These are phyloP conservation scores for Galemys pyrenaicus DNA, from an alignment of 2,113 vertebrate species.

Conservation along the genomic window DNA sequence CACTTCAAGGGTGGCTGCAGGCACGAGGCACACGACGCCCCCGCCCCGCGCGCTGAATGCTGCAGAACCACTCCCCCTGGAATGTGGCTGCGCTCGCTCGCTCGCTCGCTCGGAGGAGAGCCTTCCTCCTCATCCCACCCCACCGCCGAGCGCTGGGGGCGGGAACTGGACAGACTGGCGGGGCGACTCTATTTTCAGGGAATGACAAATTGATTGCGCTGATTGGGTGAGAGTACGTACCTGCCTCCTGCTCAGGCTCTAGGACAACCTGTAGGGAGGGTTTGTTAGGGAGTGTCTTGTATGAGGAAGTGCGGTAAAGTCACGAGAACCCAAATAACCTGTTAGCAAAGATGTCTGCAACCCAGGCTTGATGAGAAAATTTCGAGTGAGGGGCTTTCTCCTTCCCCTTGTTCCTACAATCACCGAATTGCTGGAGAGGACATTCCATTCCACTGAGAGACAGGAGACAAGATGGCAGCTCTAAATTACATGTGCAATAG, in stretches of 20 bases:
- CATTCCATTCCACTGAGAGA: slow-evolving; percentile 68
- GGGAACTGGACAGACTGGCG: slow-evolving; percentile 86
- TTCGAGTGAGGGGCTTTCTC: slow-evolving; percentile 54
- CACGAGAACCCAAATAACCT: slow-evolving; percentile 73
- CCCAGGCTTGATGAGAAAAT: slow-evolving; percentile 61
- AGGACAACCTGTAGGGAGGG: slow-evolving; percentile 68
- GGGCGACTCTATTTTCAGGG: slow-evolving; percentile 86
- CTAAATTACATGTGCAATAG: slow-evolving; percentile 73
- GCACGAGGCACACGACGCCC: slow-evolving; percentile 82
- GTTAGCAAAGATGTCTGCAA: slow-evolving; percentile 60
- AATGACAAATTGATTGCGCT: slow-evolving; percentile 83
- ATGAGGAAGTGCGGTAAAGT: slow-evolving; percentile 75
- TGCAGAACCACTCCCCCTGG: slow-evolving; percentile 81
- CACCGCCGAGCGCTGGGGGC: slow-evolving; percentile 74
- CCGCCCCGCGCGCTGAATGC: slow-evolving; percentile 63
- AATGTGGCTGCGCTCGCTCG: slow-evolving; percentile 85
- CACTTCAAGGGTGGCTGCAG: slow-evolving; percentile 82
- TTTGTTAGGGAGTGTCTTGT: slow-evolving; percentile 75
- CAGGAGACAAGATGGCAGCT: slow-evolving; percentile 76
- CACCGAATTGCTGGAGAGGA: slow-evolving; percentile 39
- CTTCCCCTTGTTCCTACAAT: slow-evolving; percentile 53
- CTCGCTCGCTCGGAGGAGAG: no score
- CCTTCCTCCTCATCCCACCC: slow-evolving; percentile 52
- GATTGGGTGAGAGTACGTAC: slow-evolving; percentile 83
- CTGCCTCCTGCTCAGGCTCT: slow-evolving; percentile 74